Conservation (phyloP, 2,113 vertebrate genomes). For the Amphiprion ocellaris region DNA sequence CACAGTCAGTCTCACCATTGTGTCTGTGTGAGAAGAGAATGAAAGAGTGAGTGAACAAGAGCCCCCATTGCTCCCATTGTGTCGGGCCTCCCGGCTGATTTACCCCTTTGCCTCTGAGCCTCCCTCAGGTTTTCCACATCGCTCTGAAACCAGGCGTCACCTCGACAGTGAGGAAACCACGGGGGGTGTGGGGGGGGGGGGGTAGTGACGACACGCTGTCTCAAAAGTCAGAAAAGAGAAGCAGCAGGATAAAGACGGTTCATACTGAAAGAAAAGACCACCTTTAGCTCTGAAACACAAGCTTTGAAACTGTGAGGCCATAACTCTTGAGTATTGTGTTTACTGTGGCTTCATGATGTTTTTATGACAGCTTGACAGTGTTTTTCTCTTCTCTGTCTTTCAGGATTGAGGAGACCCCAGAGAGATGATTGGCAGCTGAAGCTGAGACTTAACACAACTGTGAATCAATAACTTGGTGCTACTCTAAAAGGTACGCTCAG, state of each 20-base stretch:
- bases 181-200: neutral
- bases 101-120: conserved; percentile 18
- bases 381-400: conserved; percentile 56
- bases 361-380: conserved; percentile 46
- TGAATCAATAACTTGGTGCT: conserved; percentile 75
- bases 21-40: conserved; percentile 38
- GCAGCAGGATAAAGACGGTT: conserved; percentile 4
- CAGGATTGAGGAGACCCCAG: conserved; percentile 65
- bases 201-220: neutral
- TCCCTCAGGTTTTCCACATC: conserved; percentile 35
- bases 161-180: conserved; percentile 22
- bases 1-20: conserved; percentile 39
- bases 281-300: neutral
- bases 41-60: conserved; percentile 21
- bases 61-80: conserved; percentile 22
- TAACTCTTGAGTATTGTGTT: conserved; percentile 13
- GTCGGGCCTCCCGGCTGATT: conserved; percentile 14
- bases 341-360: neutral
- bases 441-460: conserved; percentile 70
- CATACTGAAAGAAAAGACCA: conserved; percentile 14
- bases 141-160: conserved; percentile 32
- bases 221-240: conserved; percentile 12
- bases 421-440: conserved; percentile 75
- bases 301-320: neutral
- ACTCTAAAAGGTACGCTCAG: conserved; percentile 70